Evolutionary conservation across 2,113 vertebrate species (phyloP).

Genomic region (Girardinichthys multiradiatus): DNA sequence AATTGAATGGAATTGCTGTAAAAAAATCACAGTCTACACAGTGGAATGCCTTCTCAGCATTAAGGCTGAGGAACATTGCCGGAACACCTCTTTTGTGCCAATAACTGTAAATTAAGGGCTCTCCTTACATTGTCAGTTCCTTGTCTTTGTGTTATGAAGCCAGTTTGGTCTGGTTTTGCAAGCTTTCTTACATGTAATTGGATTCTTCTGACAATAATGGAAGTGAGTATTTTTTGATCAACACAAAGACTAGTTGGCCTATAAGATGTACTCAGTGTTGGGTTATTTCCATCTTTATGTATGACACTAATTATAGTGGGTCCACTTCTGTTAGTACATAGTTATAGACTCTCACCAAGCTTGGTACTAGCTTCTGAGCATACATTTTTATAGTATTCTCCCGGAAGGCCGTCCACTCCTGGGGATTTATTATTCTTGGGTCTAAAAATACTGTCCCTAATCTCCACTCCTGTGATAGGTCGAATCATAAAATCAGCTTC

Average conservation of each 20-base stretch:
- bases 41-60: neutral
- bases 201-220: too few species aligned
- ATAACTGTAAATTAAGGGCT: neutral
- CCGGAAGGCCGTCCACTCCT: too few species aligned
- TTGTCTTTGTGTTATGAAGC: neutral
- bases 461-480: neutral
- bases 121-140: neutral
- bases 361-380: too few species aligned
- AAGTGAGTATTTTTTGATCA: too few species aligned
- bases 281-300: neutral
- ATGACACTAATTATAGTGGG: neutral
- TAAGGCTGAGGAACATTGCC: neutral
- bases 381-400: too few species aligned
- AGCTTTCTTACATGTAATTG: neutral
- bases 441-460: neutral
- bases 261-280: neutral
- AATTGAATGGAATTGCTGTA: too few species aligned
- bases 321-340: neutral
- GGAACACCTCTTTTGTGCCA: neutral
- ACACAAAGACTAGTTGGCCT: too few species aligned
- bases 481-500: neutral
- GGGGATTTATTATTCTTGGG: neutral
- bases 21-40: neutral
- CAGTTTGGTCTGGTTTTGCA: neutral
- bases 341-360: neutral